Evolutionary conservation across 1,140 invertebrate genomes (phyloP).

Genomic region (Calliopsis andreniformis): DNA sequence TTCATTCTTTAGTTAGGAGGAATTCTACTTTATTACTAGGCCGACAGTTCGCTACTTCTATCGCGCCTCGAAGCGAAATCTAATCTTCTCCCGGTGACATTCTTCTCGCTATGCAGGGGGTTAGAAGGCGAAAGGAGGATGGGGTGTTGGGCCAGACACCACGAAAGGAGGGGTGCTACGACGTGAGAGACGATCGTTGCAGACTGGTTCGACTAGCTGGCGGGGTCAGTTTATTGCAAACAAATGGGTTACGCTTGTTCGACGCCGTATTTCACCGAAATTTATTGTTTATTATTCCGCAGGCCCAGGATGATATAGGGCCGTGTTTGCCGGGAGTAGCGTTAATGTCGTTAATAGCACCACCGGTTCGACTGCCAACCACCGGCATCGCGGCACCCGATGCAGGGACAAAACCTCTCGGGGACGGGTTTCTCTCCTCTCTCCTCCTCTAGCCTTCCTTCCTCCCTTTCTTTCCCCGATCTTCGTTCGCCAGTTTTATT

Average conservation of each 20-base stretch:
- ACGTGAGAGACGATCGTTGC: conserved; percentile 68
- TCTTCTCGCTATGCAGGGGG: background rate
- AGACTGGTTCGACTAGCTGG: conserved; percentile 78
- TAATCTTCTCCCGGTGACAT: conserved; percentile 12
- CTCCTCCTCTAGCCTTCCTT: background rate
- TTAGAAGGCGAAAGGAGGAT: background rate
- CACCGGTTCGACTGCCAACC: conserved; percentile 72
- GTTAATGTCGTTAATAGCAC: conserved; percentile 81
- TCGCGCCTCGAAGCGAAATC: background rate
- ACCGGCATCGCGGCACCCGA: conserved; percentile 53
- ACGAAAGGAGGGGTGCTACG: conserved; percentile 50
- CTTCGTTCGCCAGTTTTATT: conserved; percentile 5
- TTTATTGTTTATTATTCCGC: conserved; percentile 81
- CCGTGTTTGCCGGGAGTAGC: conserved; percentile 79
- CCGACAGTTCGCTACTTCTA: background rate
- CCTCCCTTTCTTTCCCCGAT: background rate
- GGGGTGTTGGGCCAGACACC: background rate
- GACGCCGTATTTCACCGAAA: conserved; percentile 79
- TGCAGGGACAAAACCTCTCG: conserved; percentile 50
- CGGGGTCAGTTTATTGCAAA: conserved; percentile 81
- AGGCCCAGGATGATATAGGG: conserved; percentile 77
- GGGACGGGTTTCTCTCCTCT: conserved; percentile 46
- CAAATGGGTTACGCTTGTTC: conserved; percentile 81
- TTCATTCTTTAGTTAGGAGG: no score
- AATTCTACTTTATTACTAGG: no score